These are phyloP conservation scores for Stenchaetothrips biformis DNA, from an alignment of 2,888 invertebrate species.

Conservation along the genomic window DNA sequence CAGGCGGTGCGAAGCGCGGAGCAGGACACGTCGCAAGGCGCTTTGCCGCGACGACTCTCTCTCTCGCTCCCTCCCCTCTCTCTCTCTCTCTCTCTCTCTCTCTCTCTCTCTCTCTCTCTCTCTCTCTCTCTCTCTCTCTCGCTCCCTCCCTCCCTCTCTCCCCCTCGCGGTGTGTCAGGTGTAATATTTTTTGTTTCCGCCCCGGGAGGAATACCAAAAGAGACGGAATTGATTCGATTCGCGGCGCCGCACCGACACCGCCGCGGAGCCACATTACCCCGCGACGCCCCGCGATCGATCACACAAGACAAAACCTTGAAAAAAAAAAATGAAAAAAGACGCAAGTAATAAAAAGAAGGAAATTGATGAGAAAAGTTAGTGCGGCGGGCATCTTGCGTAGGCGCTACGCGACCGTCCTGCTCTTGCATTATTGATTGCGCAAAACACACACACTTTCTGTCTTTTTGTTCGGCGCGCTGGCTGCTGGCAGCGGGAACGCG, in stretches of 20 bases:
- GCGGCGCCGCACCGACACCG: not conserved
- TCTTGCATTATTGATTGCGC: not conserved
- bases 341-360: not conserved
- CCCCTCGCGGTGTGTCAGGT: not conserved
- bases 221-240: constrained; percentile 1
- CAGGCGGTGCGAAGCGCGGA: not conserved
- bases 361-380: not conserved
- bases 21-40: not conserved
- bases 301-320: not conserved
- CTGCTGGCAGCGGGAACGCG: no score
- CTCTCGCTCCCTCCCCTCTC: not conserved
- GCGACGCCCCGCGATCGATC: not conserved
- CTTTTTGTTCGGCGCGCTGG: no score
- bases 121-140: not conserved
- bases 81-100: not conserved
- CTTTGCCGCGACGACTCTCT: not conserved
- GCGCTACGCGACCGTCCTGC: not conserved
- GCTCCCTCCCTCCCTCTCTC: not conserved
- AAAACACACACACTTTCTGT: no score
- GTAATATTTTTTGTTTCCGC: not conserved
- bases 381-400: no score
- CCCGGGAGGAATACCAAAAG: not conserved
- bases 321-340: not conserved
- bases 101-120: no score
- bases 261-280: not conserved